Evolutionary conservation across 2,113 vertebrate genomes (phyloP), one percentile per base, ranked within the genome.

Genomic region (Pteruthius melanotis): DNA sequence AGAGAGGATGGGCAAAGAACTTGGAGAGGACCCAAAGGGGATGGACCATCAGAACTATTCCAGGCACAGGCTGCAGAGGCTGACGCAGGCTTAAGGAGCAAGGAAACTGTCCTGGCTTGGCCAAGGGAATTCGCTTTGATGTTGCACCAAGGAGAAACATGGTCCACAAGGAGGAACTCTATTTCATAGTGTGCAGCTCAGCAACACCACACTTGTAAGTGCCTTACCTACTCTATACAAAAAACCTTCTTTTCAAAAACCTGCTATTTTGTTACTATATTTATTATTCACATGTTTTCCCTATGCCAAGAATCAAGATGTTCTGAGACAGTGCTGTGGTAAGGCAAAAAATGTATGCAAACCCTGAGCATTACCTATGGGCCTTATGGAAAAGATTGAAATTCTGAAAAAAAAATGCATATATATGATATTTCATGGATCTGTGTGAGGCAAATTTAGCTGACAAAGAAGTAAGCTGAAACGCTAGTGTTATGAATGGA

Each of bases 1-100:
- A 31, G 54, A 69, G 20, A 61, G 6, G 12, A n/a, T 6, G 19
- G 18, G 24, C 16, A 17, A 70, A 78, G 26, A 28, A 7, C 7
- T 61, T 45, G n/a, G 11, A 64, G 56, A 71, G 4, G 20, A 65
- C 9, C 6, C 27, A 37, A n/a, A 63, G 8, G 7, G 6, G 17
- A 44, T 1, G 6, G 11, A 18, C 37, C 1, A 2, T 3, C 0
- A 3, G 17, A 78, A 15, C 27, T 84, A 8, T 54, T 91, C 39
- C 64, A 63, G 18, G 15, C 8, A 9, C 50, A 61, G 26, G 10
- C n/a, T 87, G n/a, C 31, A 60, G 72, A 26, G 6, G 9, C 40
- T 89, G 26, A 16, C 37, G 53, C 56, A 61, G 60, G 50, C 16
- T 33, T 44, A 30, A 61, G 11, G 20, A 65, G 18, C 42, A 44